phyloP scores from a whole-genome alignment of 35 echinoderm and acorn worm species.

The Hemicentrotus pulcherrimus region DNA sequence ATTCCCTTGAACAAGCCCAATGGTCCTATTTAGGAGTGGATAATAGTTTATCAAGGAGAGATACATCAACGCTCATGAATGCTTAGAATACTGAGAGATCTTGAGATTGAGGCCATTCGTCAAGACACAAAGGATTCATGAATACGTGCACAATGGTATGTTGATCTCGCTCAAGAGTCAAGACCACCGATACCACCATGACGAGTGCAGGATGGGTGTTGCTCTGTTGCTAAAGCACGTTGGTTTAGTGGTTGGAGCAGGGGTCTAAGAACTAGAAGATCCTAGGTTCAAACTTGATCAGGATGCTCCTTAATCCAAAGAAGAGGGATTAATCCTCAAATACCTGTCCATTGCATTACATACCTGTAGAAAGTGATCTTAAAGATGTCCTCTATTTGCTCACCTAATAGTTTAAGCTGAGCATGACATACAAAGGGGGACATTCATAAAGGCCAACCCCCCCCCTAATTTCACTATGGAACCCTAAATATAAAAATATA shows the following conservation, averaged over 20 bases:
- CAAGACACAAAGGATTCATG: neutral
- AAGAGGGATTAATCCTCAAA: too few relatives aligned
- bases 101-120: neutral
- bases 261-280: neutral
- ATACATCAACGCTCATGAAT: neutral
- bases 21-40: neutral
- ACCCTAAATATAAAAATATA: neutral
- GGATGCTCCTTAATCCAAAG: too few relatives aligned
- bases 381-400: too few relatives aligned
- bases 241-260: too few relatives aligned
- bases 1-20: neutral
- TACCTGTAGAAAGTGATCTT: too few relatives aligned
- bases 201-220: neutral
- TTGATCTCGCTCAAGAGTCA: neutral
- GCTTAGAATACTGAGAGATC: neutral
- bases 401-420: too few relatives aligned
- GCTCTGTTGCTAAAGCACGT: too few relatives aligned
- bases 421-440: too few relatives aligned
- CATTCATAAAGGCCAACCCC: too few relatives aligned
- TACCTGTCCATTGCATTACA: too few relatives aligned
- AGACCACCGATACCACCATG: neutral
- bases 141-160: neutral
- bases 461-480: neutral
- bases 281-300: too few relatives aligned
- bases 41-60: neutral